phyloP scores from a whole-genome alignment of 2,797 vertebrate genomes.

The Cyprinodon diabolis region DNA sequence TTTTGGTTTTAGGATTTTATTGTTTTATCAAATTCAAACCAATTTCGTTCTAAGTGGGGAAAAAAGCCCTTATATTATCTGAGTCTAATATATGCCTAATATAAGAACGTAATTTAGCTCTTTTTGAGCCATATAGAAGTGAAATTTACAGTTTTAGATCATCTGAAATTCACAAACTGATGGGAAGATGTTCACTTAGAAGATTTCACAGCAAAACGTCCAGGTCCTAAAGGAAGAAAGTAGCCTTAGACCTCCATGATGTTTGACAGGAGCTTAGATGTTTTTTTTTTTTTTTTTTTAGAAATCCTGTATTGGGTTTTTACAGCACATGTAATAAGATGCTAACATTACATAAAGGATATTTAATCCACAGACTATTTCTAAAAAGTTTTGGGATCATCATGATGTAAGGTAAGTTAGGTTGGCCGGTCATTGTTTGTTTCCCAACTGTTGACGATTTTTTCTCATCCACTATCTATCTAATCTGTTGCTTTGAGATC shows the following conservation, averaged over 20 bases:
- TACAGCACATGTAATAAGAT: too few relatives aligned
- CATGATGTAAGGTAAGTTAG: not conserved
- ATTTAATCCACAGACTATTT: not conserved
- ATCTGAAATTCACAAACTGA: not conserved
- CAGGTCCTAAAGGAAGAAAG: not conserved
- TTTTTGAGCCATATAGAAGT: not conserved
- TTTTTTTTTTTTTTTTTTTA: not conserved
- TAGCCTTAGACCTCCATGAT: not conserved
- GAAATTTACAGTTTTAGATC: not conserved
- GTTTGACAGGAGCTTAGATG: not conserved
- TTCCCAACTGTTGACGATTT: not conserved
- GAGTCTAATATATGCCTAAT: not conserved
- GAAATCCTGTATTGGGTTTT: too few relatives aligned
- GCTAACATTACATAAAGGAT: not conserved
- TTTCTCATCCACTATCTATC: not conserved
- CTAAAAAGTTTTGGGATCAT: not conserved
- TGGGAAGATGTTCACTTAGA: not conserved
- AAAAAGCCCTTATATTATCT: not conserved
- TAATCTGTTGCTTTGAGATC: not conserved
- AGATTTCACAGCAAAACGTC: not conserved
- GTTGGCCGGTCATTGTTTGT: not conserved
- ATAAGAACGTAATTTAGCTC: too few relatives aligned
- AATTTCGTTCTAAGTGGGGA: not conserved
- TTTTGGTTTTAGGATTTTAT: not conserved
- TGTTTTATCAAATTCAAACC: not conserved